Evolutionary conservation across 2,888 invertebrate genomes (phyloP).

Genomic region (Crocallis elinguaria): DNA sequence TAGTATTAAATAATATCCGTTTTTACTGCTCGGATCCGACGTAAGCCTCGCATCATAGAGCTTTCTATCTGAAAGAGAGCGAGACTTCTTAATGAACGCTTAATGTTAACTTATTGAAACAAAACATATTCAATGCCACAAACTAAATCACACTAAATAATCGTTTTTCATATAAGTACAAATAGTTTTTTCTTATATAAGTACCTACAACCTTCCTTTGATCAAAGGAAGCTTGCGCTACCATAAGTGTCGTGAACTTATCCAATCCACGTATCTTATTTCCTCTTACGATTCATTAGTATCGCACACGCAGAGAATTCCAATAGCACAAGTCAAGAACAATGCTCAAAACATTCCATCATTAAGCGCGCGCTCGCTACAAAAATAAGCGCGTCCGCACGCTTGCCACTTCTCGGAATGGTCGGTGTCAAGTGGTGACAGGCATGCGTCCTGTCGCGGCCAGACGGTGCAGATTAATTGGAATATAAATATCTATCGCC

Average conservation of each 20-base stretch:
- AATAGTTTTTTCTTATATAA: neutral
- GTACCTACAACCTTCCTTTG: neutral
- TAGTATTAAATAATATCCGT: no score
- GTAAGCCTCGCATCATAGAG: no score
- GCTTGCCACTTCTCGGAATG: conserved; percentile 33
- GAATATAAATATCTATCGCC: neutral
- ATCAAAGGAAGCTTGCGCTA: neutral
- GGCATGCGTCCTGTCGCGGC: neutral
- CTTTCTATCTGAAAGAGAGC: no score
- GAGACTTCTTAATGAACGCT: no score
- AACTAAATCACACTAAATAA: no score
- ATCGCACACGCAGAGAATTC: conserved; percentile 24
- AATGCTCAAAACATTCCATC: conserved; percentile 11
- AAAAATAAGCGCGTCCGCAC: conserved; percentile 28
- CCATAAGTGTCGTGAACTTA: neutral
- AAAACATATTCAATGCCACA: no score
- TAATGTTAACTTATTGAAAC: no score
- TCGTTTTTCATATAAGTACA: neutral
- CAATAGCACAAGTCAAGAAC: conserved; percentile 21
- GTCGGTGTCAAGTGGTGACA: conserved; percentile 31
- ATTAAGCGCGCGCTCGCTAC: conserved; percentile 18
- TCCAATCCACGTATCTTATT: conserved; percentile 25
- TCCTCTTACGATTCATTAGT: conserved; percentile 35
- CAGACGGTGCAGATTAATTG: neutral
- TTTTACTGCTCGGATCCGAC: no score